Base-by-base conservation (phyloP, 1,140 invertebrate species). In the Leptinotarsa defecta region DNA sequence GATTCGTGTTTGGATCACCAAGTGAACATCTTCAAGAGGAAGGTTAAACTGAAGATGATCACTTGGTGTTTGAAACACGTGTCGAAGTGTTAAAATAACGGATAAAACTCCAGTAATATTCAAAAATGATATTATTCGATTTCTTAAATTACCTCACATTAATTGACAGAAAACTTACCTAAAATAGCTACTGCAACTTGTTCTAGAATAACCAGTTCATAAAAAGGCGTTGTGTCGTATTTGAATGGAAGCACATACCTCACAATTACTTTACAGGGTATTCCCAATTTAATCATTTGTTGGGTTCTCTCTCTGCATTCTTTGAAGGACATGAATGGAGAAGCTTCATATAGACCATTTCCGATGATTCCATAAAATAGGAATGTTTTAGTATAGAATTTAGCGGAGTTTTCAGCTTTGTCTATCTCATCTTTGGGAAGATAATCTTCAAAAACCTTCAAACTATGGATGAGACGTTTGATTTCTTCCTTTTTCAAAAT, bases 351-450 rank as follows among this genome's bases (percentile, higher is more conserved):
- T 8, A 81, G 70, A 15, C 81, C 72, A 64, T 82, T 83, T 17
- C 81, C 81, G n/a, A 78, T 13, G 19, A 81, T 73, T 13, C 79
- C 79, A 65, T 83, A 83, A 48, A 77, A 76, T 19, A 83, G 43
- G 63, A 83, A 78, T 3, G 80, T 20, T 74, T 82, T 82, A 11
- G 75, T 77, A 49, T 80, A 79, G 5, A 81, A 74, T n/a, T 77
- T 81, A 3, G 81, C 77, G 27, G 73, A 79, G 3, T 75, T 19
- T 13, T 81, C 81, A 3, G 76, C 75, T 74, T 78, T 65, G 2
- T 65, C 70, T 17, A 78, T 71, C 48, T 74, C 68, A 19, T 72
- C 71, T 0, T 61, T 20, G n/a, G 76, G 68, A 13, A 71, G 73
- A 48, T 78, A 82, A 63, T 75, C 75, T 57, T 75, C 64, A 52